These are phyloP conservation scores for Chelonia mydas DNA, from an alignment of 2,797 vertebrate genomes.

Conservation along the genomic window DNA sequence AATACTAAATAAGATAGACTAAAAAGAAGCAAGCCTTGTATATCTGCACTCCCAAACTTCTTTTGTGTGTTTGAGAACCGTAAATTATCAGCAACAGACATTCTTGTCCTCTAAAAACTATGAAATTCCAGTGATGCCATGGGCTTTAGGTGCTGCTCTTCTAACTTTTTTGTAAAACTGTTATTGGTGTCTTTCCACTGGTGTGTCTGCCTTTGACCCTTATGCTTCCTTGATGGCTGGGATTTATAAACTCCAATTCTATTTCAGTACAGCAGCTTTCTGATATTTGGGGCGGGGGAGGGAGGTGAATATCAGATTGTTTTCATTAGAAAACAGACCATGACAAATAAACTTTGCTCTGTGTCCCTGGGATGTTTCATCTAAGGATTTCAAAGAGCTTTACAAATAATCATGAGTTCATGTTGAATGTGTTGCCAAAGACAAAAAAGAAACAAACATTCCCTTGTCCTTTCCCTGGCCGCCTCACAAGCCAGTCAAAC, in stretches of 20 bases:
- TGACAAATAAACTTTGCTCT: background rate
- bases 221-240: background rate
- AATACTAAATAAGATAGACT: slow-evolving; percentile 61
- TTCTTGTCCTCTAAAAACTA: background rate
- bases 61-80: slow-evolving; percentile 40
- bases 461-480: slow-evolving; percentile 19
- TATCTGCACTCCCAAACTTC: slow-evolving; percentile 48
- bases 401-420: slow-evolving; percentile 43
- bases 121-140: slow-evolving; percentile 20
- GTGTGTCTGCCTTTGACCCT: background rate
- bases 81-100: slow-evolving; percentile 44
- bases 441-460: slow-evolving; percentile 12
- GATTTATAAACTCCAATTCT: background rate
- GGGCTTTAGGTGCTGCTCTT: background rate
- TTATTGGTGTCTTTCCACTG: background rate
- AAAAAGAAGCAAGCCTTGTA: slow-evolving; percentile 8
- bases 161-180: background rate
- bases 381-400: slow-evolving; percentile 48
- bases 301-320: background rate
- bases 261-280: background rate
- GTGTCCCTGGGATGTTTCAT: slow-evolving; percentile 12
- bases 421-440: slow-evolving; percentile 32
- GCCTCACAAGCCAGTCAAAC: accelerated
- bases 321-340: background rate
- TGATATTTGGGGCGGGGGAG: background rate